Evolutionary conservation across 2,113 vertebrate species (phyloP), one percentile per base, ranked within the genome.

Genomic region (Amia ocellicauda): DNA sequence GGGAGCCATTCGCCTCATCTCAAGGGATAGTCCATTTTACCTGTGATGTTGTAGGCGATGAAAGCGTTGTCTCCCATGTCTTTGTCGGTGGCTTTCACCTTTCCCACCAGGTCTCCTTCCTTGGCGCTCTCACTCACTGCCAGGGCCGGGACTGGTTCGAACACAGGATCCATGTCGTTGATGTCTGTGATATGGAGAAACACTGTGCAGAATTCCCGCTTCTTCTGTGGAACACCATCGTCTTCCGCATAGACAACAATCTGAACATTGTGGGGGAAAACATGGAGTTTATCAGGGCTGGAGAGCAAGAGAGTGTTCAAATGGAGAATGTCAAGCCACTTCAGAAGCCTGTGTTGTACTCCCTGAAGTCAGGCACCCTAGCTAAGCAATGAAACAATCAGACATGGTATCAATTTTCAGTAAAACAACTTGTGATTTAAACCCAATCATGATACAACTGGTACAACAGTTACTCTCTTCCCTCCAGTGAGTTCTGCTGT

Each of bases 11-110:
- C 31, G 11, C 31, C n/a, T 42, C 9, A 36, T 64, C 59, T 62
- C 54, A 4, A 47, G 10, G 14, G 45, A 19, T 16, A 7, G 45
- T 47, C n/a, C 31, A 23, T 23, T 49, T 72, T 83, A 84, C 82
- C 82, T 76, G 62, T 31, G 13, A 85, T 70, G 4, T 41, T 69
- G 1, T 81, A 85, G 0, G 73, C 16, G 57, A 85, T 7, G 52
- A 85, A 85, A 47, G 74, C 80, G 49, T 85, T 80, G 66, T 85
- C 78, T 69, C 76, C 80, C 0, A 23, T 66, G 58, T 85, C 82
- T 63, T 68, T 64, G 64, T 85, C 83, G 0, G 60, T 77, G 62
- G 79, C 78, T 52, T 64, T 75, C 45, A 83, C 3, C 73, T 73
- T 81, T 47, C 79, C 83, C 47, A 83, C 62, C 16, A 19, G 3